A percentile compares a stretch with the other conserved stretches of the same genome.
These are phyloP conservation scores for Ypsolopha scabrella DNA, from an alignment of 2,888 invertebrate genomes.

Conservation along the genomic window DNA sequence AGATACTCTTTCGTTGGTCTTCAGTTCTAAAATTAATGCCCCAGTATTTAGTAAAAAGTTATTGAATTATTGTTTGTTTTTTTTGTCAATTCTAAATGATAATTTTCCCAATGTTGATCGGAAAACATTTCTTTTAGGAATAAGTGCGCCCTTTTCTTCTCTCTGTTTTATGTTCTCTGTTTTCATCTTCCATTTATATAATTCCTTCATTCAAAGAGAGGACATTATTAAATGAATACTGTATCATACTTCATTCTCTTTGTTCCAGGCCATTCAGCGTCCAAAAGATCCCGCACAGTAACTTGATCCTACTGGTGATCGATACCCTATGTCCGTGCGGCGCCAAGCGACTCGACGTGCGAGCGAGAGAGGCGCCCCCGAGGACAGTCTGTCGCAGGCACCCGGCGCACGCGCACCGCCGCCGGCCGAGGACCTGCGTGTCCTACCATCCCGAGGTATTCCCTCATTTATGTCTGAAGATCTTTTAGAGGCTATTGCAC, in stretches of 20 bases:
- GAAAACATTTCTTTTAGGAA: too few species aligned
- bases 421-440: slow-evolving; percentile 83
- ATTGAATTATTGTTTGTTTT: too few species aligned
- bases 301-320: slow-evolving; percentile 88
- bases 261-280: slow-evolving; percentile 86
- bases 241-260: not conserved
- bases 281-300: slow-evolving; percentile 91
- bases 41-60: too few species aligned
- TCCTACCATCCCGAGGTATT: slow-evolving; percentile 89
- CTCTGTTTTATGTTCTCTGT: too few species aligned
- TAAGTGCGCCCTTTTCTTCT: too few species aligned
- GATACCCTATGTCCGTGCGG: slow-evolving; percentile 91
- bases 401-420: slow-evolving; percentile 75
- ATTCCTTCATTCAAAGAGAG: too few species aligned
- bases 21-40: too few species aligned
- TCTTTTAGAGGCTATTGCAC: too few species aligned
- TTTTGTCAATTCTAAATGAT: too few species aligned
- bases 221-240: not conserved
- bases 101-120: too few species aligned
- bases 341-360: slow-evolving; percentile 86
- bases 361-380: slow-evolving; percentile 77
- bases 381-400: slow-evolving; percentile 68
- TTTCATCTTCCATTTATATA: too few species aligned
- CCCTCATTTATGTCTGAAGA: too few species aligned
- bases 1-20: not conserved